phyloP scores from a whole-genome alignment of 2,797 vertebrate genomes.

The Dendrocincla tyrannina region DNA sequence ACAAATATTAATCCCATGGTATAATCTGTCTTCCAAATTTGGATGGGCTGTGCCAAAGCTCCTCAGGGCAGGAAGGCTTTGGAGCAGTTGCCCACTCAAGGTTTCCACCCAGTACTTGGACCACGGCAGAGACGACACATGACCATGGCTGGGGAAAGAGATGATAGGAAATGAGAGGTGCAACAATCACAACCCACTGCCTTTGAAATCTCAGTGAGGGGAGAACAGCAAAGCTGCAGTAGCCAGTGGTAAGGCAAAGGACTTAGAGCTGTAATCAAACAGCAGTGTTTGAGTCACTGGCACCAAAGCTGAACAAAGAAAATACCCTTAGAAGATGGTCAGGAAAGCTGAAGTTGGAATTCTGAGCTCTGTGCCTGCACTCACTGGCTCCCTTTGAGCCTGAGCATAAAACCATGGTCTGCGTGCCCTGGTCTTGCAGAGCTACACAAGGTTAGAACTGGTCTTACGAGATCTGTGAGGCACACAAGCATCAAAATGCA shows the following conservation, averaged over 20 bases:
- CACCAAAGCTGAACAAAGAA: background rate
- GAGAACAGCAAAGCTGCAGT: background rate
- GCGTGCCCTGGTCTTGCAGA: background rate
- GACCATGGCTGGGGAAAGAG: background rate
- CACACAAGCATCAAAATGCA: background rate
- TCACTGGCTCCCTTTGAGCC: background rate
- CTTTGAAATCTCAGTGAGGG: background rate
- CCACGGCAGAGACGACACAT: rapidly evolving
- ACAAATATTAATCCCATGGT: slow-evolving; percentile 56
- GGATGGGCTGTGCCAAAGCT: background rate
- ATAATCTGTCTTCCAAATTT: background rate
- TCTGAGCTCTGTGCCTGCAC: background rate
- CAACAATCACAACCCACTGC: rapidly evolving
- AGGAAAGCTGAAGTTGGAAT: background rate
- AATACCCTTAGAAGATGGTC: background rate
- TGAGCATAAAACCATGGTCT: background rate
- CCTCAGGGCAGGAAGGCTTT: background rate
- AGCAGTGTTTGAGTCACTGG: rapidly evolving
- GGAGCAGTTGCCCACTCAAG: background rate
- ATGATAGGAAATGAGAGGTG: background rate
- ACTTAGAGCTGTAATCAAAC: background rate
- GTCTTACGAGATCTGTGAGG: background rate
- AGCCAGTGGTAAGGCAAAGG: background rate
- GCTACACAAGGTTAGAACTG: background rate
- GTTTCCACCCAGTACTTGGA: background rate